Evolutionary conservation across 2,888 invertebrate species (phyloP).

Genomic region (Chymomyza amoena): DNA sequence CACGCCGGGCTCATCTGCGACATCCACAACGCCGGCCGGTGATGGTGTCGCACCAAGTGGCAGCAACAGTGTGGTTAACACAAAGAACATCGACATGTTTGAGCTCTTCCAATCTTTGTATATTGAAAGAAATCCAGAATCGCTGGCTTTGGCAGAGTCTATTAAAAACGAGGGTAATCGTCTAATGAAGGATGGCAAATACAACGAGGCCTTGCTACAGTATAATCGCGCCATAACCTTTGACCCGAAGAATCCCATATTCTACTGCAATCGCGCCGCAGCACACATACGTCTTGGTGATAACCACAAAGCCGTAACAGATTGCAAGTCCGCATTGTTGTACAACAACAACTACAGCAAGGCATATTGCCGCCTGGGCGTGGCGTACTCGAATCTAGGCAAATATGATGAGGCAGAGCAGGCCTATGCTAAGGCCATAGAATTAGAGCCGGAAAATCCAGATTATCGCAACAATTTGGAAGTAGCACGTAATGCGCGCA

Average conservation of each 20-base stretch:
- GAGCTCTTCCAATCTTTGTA: conserved; percentile 79
- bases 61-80: conserved; percentile 34
- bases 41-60: conserved; percentile 5
- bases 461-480: conserved; percentile 92
- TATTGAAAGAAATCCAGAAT: conserved; percentile 79
- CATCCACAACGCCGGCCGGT: conserved; percentile 6
- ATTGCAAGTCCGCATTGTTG: conserved; percentile 92
- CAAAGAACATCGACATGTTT: conserved; percentile 78
- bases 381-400: conserved; percentile 91
- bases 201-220: conserved; percentile 88
- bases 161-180: conserved; percentile 93
- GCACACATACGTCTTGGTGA: conserved; percentile 94
- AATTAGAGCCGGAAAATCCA: conserved; percentile 94
- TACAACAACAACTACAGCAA: conserved; percentile 96
- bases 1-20: not conserved
- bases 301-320: conserved; percentile 90
- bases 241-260: conserved; percentile 94
- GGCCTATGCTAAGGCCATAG: conserved; percentile 92
- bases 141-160: conserved; percentile 86
- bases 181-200: conserved; percentile 91
- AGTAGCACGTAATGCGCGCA: conserved; percentile 83
- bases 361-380: conserved; percentile 93
- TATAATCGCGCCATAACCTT: conserved; percentile 93
- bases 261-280: conserved; percentile 98
- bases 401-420: conserved; percentile 90